These are phyloP conservation scores for Phragmatobia fuliginosa DNA, from an alignment of 2,888 invertebrate species.

Conservation along the genomic window DNA sequence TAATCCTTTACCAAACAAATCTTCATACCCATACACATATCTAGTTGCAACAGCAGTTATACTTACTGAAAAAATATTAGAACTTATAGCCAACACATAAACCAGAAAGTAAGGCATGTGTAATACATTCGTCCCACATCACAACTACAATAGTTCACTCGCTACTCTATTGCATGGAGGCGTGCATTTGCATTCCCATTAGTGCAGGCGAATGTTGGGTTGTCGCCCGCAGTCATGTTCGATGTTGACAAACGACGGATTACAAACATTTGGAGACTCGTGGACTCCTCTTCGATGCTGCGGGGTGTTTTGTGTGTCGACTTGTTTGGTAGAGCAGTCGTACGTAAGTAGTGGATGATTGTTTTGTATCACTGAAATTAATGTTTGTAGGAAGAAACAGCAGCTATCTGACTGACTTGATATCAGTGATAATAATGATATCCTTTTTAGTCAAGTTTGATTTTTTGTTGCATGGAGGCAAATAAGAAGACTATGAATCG, in stretches of 20 bases:
- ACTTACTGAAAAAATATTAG: background rate
- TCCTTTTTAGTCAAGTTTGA: too few relatives aligned
- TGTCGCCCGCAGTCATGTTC: slow-evolving; percentile 47
- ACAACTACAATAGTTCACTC: slow-evolving; percentile 8
- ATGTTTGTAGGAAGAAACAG: background rate
- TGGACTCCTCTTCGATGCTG: background rate
- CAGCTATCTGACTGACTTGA: too few relatives aligned
- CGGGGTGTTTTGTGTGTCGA: background rate
- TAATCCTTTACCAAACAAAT: background rate
- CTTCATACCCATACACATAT: background rate
- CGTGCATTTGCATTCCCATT: slow-evolving; percentile 54
- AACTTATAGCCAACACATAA: background rate
- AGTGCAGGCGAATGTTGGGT: slow-evolving; percentile 31
- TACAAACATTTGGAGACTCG: slow-evolving; percentile 17
- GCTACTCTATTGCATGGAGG: slow-evolving; percentile 34
- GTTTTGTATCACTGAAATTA: background rate
- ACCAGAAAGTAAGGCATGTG: background rate
- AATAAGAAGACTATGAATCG: too few relatives aligned
- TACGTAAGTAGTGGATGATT: background rate
- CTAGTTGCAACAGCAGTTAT: background rate
- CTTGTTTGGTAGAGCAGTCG: background rate
- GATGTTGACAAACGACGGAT: slow-evolving; percentile 49
- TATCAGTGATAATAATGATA: too few relatives aligned
- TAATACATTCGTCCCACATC: slow-evolving; percentile 3
- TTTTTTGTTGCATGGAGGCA: too few relatives aligned